Evolutionary conservation across 2,888 invertebrate genomes (phyloP).

Genomic region (Amorpha juglandis): DNA sequence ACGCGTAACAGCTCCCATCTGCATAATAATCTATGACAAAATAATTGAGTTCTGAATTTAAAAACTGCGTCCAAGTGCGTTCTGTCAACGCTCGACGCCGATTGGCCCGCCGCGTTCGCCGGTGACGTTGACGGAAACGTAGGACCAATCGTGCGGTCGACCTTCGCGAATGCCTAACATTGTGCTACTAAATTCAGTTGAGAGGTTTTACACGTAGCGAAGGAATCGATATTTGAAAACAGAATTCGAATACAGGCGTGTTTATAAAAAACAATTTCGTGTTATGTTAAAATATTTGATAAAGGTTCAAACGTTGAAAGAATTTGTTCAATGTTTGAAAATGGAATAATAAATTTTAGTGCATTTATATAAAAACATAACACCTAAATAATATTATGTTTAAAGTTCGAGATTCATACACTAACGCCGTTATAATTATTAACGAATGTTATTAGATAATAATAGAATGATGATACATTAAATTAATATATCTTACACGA

Average conservation of each 20-base stretch:
- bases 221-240: constrained; percentile 27
- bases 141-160: constrained; percentile 49
- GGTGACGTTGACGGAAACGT: constrained; percentile 48
- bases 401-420: too few relatives aligned
- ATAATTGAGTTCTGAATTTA: constrained; percentile 43
- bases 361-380: neutral
- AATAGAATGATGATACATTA: neutral
- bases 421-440: too few relatives aligned
- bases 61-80: constrained; percentile 46
- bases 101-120: constrained; percentile 42
- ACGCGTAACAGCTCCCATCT: constrained; percentile 31
- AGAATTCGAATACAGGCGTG: neutral
- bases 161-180: constrained; percentile 45
- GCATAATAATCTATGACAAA: constrained; percentile 39
- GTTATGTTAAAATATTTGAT: neutral
- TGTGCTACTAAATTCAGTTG: constrained; percentile 39
- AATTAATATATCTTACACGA: neutral
- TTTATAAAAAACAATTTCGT: constrained; percentile 7
- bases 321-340: neutral
- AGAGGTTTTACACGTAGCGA: constrained; percentile 25
- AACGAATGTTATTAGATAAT: too few relatives aligned
- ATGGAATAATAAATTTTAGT: neutral
- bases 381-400: neutral
- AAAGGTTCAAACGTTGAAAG: neutral
- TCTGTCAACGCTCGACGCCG: constrained; percentile 41